These are phyloP conservation scores for Danaus chrysippus DNA, from an alignment of 2,888 invertebrate genomes.

Conservation along the genomic window DNA sequence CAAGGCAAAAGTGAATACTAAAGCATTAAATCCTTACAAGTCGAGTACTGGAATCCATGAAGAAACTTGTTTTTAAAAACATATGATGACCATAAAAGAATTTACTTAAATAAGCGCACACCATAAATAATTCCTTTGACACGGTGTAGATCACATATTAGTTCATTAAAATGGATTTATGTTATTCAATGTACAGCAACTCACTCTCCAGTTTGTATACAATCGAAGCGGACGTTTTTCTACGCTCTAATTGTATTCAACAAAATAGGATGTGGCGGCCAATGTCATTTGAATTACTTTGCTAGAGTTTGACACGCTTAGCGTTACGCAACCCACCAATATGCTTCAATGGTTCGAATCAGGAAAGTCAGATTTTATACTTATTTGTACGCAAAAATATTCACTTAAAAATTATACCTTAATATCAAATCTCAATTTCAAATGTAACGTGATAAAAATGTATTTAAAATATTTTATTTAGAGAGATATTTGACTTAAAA, in stretches of 20 bases:
- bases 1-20: too few relatives aligned
- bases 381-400: too few relatives aligned
- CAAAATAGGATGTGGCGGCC: conserved; percentile 27
- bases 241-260: conserved; percentile 31
- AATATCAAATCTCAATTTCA: too few relatives aligned
- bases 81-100: conserved; percentile 5
- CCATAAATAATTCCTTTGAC: not conserved
- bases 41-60: not conserved
- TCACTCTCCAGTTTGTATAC: conserved; percentile 8
- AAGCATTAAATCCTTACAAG: not conserved
- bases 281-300: conserved; percentile 19
- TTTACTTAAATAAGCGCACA: not conserved
- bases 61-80: conserved; percentile 1
- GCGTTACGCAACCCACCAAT: conserved; percentile 11
- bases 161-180: not conserved
- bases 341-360: not conserved
- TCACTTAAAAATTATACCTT: too few relatives aligned
- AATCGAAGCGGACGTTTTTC: conserved; percentile 21
- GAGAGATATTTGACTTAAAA: too few relatives aligned
- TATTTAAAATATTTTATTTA: too few relatives aligned
- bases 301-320: conserved; percentile 17
- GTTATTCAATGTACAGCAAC: not conserved
- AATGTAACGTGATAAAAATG: too few relatives aligned
- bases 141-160: not conserved
- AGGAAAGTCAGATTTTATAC: not conserved